Base-by-base conservation (phyloP, 2,797 vertebrate species). In the Labroides dimidiatus region DNA sequence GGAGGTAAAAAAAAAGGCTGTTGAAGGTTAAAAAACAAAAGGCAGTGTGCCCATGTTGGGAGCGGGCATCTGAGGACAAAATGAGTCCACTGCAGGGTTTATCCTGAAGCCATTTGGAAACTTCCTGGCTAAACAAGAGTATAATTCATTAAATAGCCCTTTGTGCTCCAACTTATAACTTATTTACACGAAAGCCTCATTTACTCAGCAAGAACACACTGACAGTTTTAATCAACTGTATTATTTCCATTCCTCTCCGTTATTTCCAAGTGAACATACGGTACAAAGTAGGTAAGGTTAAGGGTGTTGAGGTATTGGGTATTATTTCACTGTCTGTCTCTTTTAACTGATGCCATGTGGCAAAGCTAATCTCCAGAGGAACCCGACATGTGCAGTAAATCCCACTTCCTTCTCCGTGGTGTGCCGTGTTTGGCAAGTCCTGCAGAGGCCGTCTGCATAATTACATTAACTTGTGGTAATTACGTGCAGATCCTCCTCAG, bases 381-480 rank as follows among this genome's bases (percentile, higher is more conserved):
- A 78, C 80, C 63, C 48, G 42, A 49, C 63, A n/a, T n/a, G 74
- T 68, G 62, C 78, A 69, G 67, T 72, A 62, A 87, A 86, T 80
- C 77, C 42, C 68, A 65, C 42, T 73, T 11, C 24, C 42, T 23
- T 63, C 51, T 69, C 59, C 21, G 63, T 57, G 27, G 51, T 49
- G 49, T 12, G 55, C 50, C 21, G 48, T 41, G 60, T 59, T 68
- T n/a, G 57, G 64, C 58, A 55, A 60, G 67, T 63, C 44, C 75
- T 68, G 56, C 56, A 17, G 56, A 73, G 69, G 72, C 75, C 60
- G 70, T 50, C 49, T 53, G 57, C 51, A 64, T 81, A 82, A 87
- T 87, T 85, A 84, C 61, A 84, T 84, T 75, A 87, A 80, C 76
- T 69, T 77, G 68, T 60, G 78, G 64, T 83, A 82, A 84, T 87